Evolutionary conservation across 2,113 vertebrate species (phyloP).

Genomic region (Hippopotamus amphibius): DNA sequence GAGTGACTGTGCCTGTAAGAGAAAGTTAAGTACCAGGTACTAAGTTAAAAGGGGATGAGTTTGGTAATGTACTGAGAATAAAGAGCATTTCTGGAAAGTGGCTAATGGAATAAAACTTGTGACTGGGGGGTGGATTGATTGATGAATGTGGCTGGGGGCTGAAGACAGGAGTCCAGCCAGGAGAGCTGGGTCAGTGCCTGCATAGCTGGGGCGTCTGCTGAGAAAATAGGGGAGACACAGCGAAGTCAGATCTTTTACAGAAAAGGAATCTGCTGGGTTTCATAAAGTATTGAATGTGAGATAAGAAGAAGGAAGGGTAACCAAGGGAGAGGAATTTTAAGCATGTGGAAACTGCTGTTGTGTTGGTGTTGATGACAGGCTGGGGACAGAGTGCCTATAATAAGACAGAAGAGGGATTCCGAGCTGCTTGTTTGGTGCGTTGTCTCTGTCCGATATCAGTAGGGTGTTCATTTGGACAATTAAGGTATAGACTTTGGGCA

Average conservation of each 20-base stretch:
- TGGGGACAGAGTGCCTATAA: neutral
- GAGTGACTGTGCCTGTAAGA: neutral
- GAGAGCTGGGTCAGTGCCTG: neutral
- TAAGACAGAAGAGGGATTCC: neutral
- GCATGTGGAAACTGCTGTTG: neutral
- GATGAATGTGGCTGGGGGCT: neutral
- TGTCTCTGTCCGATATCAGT: neutral
- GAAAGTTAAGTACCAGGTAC: neutral
- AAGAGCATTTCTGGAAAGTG: neutral
- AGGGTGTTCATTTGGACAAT: neutral
- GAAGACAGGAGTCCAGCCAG: neutral
- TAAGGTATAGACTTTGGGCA: neutral
- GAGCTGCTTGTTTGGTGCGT: neutral
- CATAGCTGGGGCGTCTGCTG: neutral
- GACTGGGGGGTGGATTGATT: neutral
- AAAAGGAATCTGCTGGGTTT: neutral
- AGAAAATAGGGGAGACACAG: neutral
- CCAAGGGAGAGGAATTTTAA: conserved; percentile 44
- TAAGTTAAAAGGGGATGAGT: neutral
- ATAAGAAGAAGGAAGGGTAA: neutral
- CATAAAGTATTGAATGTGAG: neutral
- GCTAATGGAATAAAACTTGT: neutral
- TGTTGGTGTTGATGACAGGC: neutral
- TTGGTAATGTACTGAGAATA: neutral
- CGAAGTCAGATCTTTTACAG: neutral